A percentile compares a stretch with the other conserved stretches of the same genome.
These are phyloP conservation scores for Campoplex capitator DNA, from an alignment of 2,888 invertebrate genomes.

Conservation along the genomic window DNA sequence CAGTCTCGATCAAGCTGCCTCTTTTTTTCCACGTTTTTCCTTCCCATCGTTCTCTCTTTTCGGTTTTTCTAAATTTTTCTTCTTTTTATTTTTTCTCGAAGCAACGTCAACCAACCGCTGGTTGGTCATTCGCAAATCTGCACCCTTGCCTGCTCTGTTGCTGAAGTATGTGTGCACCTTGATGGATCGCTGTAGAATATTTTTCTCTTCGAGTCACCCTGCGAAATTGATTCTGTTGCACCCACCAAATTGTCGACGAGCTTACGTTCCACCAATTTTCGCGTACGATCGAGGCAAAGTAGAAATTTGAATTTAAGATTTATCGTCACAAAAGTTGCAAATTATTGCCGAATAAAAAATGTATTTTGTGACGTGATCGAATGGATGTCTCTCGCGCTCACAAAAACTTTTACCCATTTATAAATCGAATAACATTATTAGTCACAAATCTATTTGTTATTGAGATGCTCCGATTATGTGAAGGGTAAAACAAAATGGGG, in stretches of 20 bases:
- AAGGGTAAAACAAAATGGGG: background rate
- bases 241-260: conserved; percentile 18
- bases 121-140: conserved; percentile 23
- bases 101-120: conserved; percentile 20
- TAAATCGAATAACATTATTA: background rate
- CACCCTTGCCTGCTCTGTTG: background rate
- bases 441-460: background rate
- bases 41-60: conserved; percentile 46
- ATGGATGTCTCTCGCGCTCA: background rate
- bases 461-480: background rate
- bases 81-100: conserved; percentile 5
- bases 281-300: background rate
- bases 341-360: background rate
- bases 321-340: background rate
- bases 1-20: conserved; percentile 43
- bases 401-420: background rate
- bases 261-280: background rate
- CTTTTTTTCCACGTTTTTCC: conserved; percentile 23
- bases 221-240: conserved; percentile 8
- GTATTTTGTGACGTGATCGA: background rate
- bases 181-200: conserved; percentile 21
- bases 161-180: background rate
- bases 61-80: conserved; percentile 27
- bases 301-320: background rate
- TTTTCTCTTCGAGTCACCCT: conserved; percentile 26